Percentiles rank a stretch among this genome's conserved stretches.
phyloP scores from a whole-genome alignment of 2,113 vertebrate genomes.

The Ptilonorhynchus violaceus region DNA sequence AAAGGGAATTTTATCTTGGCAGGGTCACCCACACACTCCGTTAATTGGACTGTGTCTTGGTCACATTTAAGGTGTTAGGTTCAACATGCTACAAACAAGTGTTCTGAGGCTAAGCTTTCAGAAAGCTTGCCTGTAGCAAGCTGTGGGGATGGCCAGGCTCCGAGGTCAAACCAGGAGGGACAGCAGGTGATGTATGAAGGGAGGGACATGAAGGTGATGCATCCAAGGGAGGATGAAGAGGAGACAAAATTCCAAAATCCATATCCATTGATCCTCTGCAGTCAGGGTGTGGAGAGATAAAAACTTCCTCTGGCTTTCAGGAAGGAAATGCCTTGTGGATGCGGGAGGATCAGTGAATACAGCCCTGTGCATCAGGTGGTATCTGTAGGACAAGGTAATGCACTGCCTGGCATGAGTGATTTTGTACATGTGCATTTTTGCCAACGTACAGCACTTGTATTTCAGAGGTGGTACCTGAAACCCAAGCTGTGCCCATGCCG shows the following conservation, averaged over 20 bases:
- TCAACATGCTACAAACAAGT: not conserved
- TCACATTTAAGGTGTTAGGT: not conserved
- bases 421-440: not conserved
- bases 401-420: not conserved
- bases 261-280: not conserved
- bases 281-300: not conserved
- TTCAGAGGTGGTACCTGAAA: not conserved
- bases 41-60: not conserved
- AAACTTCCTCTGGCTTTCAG: not conserved
- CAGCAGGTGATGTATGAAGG: not conserved
- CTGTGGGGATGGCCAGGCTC: not conserved
- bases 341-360: not conserved
- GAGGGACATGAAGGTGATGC: not conserved
- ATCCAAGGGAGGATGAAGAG: not conserved
- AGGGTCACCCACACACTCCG: not conserved
- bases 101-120: not conserved
- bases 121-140: not conserved
- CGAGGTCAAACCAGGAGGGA: not conserved
- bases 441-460: not conserved
- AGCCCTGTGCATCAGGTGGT: not conserved
- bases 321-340: not conserved
- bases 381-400: accelerated
- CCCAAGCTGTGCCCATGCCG: not conserved
- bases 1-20: not conserved
- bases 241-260: not conserved